Base-by-base conservation (phyloP, 2,888 invertebrate genomes). In the Hofmannophila pseudospretella region DNA sequence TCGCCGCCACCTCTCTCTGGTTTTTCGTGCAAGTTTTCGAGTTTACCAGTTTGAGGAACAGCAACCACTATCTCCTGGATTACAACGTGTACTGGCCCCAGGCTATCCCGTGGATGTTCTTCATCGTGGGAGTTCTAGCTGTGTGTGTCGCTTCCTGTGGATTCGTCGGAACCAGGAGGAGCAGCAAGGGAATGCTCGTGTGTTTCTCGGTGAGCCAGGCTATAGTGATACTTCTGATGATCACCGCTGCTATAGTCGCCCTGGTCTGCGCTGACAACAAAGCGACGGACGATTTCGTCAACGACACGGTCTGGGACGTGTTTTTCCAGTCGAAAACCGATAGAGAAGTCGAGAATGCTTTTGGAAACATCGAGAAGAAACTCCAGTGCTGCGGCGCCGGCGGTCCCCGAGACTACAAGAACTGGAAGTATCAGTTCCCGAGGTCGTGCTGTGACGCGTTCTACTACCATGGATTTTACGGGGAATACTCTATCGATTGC, bases 31-130 rank as follows among this genome's bases (percentile, higher is more conserved):
- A 72, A 49, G 60, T 73, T 8, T 45, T 57, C 46, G 53, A 63
- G 28, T 52, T 73, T 38, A 69, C 69, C 0, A 53, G 44, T 5
- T 33, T 74, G 7, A 45, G 73, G 4, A 72, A 74, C 46, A 58
- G 53, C 42, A 72, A 71, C 55, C 85, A 85, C 36, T 85, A 85
- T 20, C 45, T 79, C 0, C 54, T 85, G 42, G 84, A 86, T 46
- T 86, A 80, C 64, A 72, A 65, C 9, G 67, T 86, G 39, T 81
- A 82, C 42, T 86, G 82, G 84, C 80, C 84, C 0, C 85, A 86
- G 47, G 80, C 76, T 0, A 62, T 82, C 0, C 85, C 85, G 0
- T 86, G 85, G 85, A 54, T 85, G 40, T 86, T 84, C 40, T 64
- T 84, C 19, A 41, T 81, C 1, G 66, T 68, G 13, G 72, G 73